Base-by-base conservation (phyloP, 1,140 invertebrate species). In the Zaprionus davidi region DNA sequence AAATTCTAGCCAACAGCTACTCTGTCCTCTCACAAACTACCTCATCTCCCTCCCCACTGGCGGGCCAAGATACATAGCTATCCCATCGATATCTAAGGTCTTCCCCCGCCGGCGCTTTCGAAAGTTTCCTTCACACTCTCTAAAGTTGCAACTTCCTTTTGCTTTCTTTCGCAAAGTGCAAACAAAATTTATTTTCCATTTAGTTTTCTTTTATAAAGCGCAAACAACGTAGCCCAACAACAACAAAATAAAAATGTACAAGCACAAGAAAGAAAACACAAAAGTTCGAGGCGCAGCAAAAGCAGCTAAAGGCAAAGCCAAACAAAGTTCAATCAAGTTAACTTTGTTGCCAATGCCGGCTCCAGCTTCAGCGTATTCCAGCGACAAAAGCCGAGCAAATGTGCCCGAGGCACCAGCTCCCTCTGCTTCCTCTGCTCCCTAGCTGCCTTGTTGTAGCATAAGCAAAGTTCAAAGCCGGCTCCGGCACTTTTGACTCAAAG, bases 111-210 rank as follows among this genome's bases (percentile, higher is more conserved):
- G 63, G 60, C 46, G 51, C 44, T 65, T 82, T 74, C 5, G 36
- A 79, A 71, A 87, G 67, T 83, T 83, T 70, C 34, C 74, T 88
- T 88, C 84, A 88, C 83, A 88, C 83, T 87, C 63, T 57, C 71
- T 81, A 85, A 88, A 88, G 84, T 77, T 81, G 81, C 74, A 58
- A 76, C 71, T 88, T 87, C 84, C 84, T 88, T 76, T 81, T 58
- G 58, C 76, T 75, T 76, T 67, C 64, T 77, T 41, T 75, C 66
- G 70, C 78, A 76, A 81, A 88, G 84, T 76, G 85, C 85, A 90
- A 90, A 90, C 85, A 90, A 90, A 90, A 90, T 90, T 90, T 90
- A 90, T 90, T 90, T 90, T 90, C 85, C 85, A 90, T 90, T 90
- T 90, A 90, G 81, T 90, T 87, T 75, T 31, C 11, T 55, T 55